Evolutionary conservation across 2,888 invertebrate species (phyloP).

Genomic region (Apamea epomidion): DNA sequence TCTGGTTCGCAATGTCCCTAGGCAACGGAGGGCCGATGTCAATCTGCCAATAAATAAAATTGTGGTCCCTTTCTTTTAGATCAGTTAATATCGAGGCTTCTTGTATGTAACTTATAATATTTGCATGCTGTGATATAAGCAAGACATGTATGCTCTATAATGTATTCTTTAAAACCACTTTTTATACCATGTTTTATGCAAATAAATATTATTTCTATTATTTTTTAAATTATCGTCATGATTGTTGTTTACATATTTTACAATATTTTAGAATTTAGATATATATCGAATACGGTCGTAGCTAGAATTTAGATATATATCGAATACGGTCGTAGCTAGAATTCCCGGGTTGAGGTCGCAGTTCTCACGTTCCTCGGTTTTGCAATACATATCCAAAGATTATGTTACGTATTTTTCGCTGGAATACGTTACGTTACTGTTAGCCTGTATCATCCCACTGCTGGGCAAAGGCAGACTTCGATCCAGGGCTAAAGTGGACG

Average conservation of each 20-base stretch:
- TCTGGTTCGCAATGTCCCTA: not conserved
- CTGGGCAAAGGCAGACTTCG: no score
- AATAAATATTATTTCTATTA: no score
- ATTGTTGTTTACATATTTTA: not conserved
- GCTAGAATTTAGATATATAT: not conserved
- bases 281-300: no score
- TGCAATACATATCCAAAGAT: not conserved
- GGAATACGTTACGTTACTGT: not conserved
- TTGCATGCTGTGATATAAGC: no score
- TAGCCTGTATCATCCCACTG: no score
- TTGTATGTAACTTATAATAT: no score
- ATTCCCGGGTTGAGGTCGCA: not conserved
- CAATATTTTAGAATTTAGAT: no score
- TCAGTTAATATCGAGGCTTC: no score
- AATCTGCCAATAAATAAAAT: not conserved
- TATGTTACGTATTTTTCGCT: not conserved
- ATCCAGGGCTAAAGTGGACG: no score
- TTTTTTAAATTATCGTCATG: not conserved
- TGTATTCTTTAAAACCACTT: no score
- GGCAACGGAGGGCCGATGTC: not conserved
- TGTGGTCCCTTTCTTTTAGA: not conserved
- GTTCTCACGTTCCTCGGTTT: constrained; percentile 1
- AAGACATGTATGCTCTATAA: no score
- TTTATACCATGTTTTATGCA: no score
- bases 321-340: not conserved